Evolutionary conservation across 2,797 vertebrate species (phyloP), one percentile per base, ranked within the genome.

Genomic region (Calcarius lapponicus): DNA sequence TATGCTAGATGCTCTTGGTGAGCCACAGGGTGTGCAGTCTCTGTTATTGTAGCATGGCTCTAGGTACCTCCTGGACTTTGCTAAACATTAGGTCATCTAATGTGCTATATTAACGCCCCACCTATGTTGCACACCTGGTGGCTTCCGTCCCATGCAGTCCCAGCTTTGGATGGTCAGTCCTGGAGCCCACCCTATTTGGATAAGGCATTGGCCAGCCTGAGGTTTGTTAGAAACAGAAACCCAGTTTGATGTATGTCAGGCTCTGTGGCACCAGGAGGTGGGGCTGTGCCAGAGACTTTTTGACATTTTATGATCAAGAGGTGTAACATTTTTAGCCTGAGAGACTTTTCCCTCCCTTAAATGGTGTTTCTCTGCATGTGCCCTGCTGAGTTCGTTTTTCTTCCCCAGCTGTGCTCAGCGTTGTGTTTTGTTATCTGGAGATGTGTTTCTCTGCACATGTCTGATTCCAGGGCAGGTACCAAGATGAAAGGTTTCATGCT

Each of bases 291-390:
- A 62, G 91, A 80, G 74, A 80, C 67, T 91, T 92, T 56, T 64
- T 76, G 65, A 70, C 53, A 31, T 69, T 89, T 73, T 40, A 21
- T 88, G 84, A 85, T 87, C 60, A 70, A 92, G 91, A 91, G 38
- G 60, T 80, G 60, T 87, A 85, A 76, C 29, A 32, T 66, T 87
- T 95, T 94, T 85, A 84, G 64, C 34, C 31, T 10, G 51, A 48
- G 66, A 88, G n/a, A 60, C 48, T 93, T 93, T 81, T 62, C 61
- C 66, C 45, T 95, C 67, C 91, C 72, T 92, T 93, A 93, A 94
- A 85, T 78, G 34, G 65, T 67, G 32, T 80, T 82, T 90, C 56
- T 80, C 13, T 66, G 17, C 66, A 50, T 45, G 60, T 82, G 56
- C 42, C 53, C 40, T 53, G 13, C n/a, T 9, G 79, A 70, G 60